Conservation (phyloP, 1,140 invertebrate species). For the Macrosteles quadrilineatus region DNA sequence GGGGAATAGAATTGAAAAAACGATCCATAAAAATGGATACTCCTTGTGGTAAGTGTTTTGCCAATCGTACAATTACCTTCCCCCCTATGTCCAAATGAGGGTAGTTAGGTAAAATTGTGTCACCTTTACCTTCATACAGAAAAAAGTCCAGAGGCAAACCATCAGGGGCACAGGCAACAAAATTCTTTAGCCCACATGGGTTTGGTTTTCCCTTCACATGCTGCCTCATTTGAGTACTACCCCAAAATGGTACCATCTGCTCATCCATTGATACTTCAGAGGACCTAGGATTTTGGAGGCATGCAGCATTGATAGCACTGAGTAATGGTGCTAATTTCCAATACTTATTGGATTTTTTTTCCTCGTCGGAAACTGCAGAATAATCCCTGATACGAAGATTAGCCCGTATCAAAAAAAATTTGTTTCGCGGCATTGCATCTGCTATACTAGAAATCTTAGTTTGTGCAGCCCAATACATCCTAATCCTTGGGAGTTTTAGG, state of each 20-base stretch:
- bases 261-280: constrained; percentile 33
- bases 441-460: not conserved
- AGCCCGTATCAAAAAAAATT: not conserved
- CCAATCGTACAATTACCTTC: constrained; percentile 23
- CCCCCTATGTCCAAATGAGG: constrained; percentile 12
- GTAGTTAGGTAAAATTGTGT: not conserved
- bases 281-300: constrained; percentile 26
- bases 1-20: constrained; percentile 27
- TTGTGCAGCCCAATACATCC: not conserved
- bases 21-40: constrained; percentile 28
- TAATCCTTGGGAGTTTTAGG: not conserved
- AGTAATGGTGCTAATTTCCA: constrained; percentile 37
- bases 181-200: constrained; percentile 36
- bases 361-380: constrained; percentile 22
- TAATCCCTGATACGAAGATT: not conserved
- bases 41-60: constrained; percentile 16
- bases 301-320: constrained; percentile 17
- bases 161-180: constrained; percentile 34
- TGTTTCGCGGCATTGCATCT: not conserved
- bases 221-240: constrained; percentile 16
- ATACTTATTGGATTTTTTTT: constrained; percentile 29
- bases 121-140: constrained; percentile 35
- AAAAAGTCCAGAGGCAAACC: constrained; percentile 35
- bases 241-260: constrained; percentile 37
- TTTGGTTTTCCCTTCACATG: constrained; percentile 35